Evolutionary conservation across 2,797 vertebrate species (phyloP), one percentile per base, ranked within the genome.

Genomic region (Sebastes elongatus): DNA sequence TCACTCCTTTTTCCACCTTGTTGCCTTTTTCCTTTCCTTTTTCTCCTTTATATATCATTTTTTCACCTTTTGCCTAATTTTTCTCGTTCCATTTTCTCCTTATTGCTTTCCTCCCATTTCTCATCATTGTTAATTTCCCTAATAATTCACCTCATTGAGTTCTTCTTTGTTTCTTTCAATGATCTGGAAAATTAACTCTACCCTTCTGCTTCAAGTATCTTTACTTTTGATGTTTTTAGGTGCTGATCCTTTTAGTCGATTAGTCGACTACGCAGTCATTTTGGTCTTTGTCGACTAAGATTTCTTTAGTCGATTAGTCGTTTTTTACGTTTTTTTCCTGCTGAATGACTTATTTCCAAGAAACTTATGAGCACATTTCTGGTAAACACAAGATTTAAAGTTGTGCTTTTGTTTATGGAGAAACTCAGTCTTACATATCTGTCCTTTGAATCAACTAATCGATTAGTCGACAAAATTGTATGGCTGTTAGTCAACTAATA

Each of bases 181-280:
- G 5, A 68, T 27, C n/a, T 56, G 6, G 53, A 56, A 72, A 20
- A 49, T 16, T 2, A 46, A 13, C n/a, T 32, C 23, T 3, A 27
- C 1, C 2, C 10, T 10, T 49, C 7, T 10, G 7, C 49, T 53
- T 60, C 0, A 1, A 10, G 16, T 28, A 62, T 6, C 32, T 46
- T 7, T 49, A 42, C 32, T 4, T 14, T 57, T 6, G 8, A 65
- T n/a, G n/a, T 9, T 55, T 64, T 38, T 70, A 23, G 3, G 18
- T 0, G 46, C 46, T n/a, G 46, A 49, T 0, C 46, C 46, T 49
- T 0, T 49, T 20, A 49, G 46, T 49, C 18, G 0, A 49, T 49
- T 49, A 0, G 46, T 20, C 18, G 18, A 49, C 42, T 49, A 49
- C 16, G 0, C 42, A 0, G 16, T 18, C 3, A 49, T 49, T 49